A percentile compares a stretch with the other conserved stretches of the same genome.
Evolutionary conservation across 2,888 invertebrate genomes (phyloP).

Genomic region (Carcina quercana): DNA sequence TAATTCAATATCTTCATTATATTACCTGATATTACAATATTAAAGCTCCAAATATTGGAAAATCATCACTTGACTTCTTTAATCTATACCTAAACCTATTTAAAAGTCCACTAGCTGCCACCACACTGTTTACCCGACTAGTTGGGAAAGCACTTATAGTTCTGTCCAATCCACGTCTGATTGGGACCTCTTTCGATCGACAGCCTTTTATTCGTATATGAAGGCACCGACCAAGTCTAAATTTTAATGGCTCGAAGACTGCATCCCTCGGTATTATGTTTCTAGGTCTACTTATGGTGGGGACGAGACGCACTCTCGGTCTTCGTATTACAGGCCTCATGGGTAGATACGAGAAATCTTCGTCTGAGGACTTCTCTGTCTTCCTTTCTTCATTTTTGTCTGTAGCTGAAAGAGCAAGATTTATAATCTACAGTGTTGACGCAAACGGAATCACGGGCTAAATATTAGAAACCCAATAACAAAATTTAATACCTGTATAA

Average conservation of each 20-base stretch:
- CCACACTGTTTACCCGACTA: constrained; percentile 23
- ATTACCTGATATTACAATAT: too few species aligned
- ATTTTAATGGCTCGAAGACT: constrained; percentile 43
- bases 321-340: constrained; percentile 33
- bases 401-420: constrained; percentile 26
- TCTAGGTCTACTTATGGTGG: constrained; percentile 21
- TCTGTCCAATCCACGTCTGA: constrained; percentile 14
- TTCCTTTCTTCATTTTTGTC: constrained; percentile 23
- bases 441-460: neutral
- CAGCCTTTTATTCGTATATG: constrained; percentile 51
- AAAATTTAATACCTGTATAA: constrained; percentile 41
- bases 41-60: constrained; percentile 58
- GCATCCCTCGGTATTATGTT: constrained; percentile 31
- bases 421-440: neutral
- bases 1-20: too few species aligned
- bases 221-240: constrained; percentile 21
- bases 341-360: constrained; percentile 39
- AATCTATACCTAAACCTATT: constrained; percentile 60
- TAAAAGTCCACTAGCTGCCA: constrained; percentile 49
- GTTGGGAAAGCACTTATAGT: constrained; percentile 17
- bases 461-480: too few species aligned
- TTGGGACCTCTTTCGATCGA: constrained; percentile 30
- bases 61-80: constrained; percentile 34
- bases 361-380: constrained; percentile 35
- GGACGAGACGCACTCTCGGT: constrained; percentile 39